phyloP scores from a whole-genome alignment of 1,140 invertebrate species.

The Homarus americanus region DNA sequence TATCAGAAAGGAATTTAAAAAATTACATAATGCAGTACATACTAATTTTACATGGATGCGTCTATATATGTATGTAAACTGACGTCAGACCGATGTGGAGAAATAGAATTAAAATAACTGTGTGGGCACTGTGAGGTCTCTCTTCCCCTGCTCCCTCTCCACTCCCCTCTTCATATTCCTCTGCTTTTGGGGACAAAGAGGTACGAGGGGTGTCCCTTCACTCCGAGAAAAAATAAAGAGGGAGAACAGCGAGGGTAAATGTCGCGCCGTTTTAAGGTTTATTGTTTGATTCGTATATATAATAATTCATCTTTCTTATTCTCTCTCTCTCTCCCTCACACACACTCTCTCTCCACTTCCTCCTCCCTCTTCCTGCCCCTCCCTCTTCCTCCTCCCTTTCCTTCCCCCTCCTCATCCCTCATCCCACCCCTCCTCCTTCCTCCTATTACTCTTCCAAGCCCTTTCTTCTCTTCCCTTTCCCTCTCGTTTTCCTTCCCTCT shows the following conservation, averaged over 20 bases:
- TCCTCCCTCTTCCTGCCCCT: conserved; percentile 25
- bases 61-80: not conserved
- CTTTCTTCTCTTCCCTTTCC: no score
- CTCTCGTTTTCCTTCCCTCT: no score
- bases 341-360: conserved; percentile 22
- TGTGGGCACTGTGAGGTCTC: not conserved
- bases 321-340: conserved; percentile 19
- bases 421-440: no score
- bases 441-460: no score
- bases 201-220: not conserved
- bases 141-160: no score
- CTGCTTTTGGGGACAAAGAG: not conserved
- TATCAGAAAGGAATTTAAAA: not conserved
- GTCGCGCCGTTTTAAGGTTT: no score
- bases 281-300: no score
- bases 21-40: not conserved
- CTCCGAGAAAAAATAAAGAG: not conserved
- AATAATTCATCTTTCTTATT: no score
- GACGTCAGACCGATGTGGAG: not conserved
- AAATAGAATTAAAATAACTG: not conserved
- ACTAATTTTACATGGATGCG: not conserved
- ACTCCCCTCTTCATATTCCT: not conserved
- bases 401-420: conserved; percentile 5
- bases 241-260: no score
- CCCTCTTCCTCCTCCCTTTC: conserved; percentile 2